These are phyloP conservation scores for Amphiprion percula DNA, from an alignment of 2,113 vertebrate species.

Conservation along the genomic window DNA sequence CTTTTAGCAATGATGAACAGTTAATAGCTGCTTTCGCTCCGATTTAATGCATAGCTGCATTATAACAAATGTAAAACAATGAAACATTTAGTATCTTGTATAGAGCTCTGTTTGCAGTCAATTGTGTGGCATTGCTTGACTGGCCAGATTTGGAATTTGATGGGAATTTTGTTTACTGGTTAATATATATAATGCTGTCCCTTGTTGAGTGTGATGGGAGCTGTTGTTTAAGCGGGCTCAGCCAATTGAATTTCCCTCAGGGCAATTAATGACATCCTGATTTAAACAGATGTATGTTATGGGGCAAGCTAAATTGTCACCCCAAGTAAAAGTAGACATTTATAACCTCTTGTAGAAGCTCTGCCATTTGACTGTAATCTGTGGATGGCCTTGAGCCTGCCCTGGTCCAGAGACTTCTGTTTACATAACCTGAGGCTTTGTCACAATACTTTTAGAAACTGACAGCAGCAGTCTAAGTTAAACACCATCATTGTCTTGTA, in stretches of 20 bases:
- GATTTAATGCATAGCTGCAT: not conserved
- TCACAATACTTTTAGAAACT: constrained; percentile 33
- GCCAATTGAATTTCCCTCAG: constrained; percentile 51
- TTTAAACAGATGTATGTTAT: constrained; percentile 29
- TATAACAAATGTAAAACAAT: not conserved
- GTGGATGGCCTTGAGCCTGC: constrained; percentile 1
- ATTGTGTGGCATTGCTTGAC: constrained; percentile 17
- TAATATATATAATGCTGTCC: constrained; percentile 24
- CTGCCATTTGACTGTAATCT: constrained; percentile 22
- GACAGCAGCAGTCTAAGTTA: constrained; percentile 24
- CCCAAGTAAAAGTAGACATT: constrained; percentile 17
- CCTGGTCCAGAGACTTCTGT: constrained; percentile 1
- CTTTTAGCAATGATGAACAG: not conserved
- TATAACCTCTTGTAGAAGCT: not conserved
- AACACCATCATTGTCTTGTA: constrained; percentile 20
- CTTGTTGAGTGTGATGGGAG: constrained; percentile 36
- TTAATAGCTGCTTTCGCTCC: not conserved
- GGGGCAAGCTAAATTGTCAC: constrained; percentile 5
- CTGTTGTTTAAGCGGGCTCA: constrained; percentile 30
- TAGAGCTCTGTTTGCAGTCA: constrained; percentile 4
- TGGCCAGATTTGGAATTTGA: constrained; percentile 22
- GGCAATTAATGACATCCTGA: constrained; percentile 29
- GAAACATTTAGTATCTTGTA: constrained; percentile 9
- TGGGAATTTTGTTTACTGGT: constrained; percentile 59
- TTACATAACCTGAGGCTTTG: constrained; percentile 34